Evolutionary conservation across 53 echinoderm and acorn worm species (phyloP), one percentile per base, ranked within the genome.

Genomic region (Zoroaster sp.): DNA sequence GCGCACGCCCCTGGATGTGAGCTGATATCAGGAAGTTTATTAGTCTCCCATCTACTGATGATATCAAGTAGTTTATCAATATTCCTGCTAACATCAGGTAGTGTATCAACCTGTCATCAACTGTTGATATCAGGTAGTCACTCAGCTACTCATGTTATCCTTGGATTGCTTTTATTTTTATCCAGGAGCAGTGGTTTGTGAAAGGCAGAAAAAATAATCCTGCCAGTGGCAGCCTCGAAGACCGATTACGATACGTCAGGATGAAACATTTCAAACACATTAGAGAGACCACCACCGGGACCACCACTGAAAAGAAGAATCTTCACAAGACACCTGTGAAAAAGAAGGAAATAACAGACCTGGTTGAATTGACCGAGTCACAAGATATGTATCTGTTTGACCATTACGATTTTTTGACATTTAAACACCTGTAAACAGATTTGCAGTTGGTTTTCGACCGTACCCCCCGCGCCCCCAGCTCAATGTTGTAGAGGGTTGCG

Each of bases 131-230:
- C 49, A 49, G 49, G 49, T n/a, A n/a, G n/a, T 49, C 49, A 4
- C 49, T 5, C 15, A 5, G 13, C 49, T 49, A 49, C 15, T 49
- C 49, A 49, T 49, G 49, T 49, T 49, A 1, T 49, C 3, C 1
- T 1, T 49, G 13, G 49, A 1, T 49, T 7, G 1, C 18, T 0
- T 44, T 0, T 0, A 15, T 49, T 49, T 49, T 49, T 49, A 49
- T 80, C 54, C 80, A 80, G 80, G 80, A 80, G 65, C 80, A 80
- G 59, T 80, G 66, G 80, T 80, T 80, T 39, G 39, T 80, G 59
- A 63, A 54, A 80, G 80, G 66, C n/a, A 80, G 80, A 59, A 80
- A 35, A 39, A 54, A 80, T 39, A 18, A 80, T 53, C 80, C 80
- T 80, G 80, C 80, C 0, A 59, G 63, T 59, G 65, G 80, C 35